Evolutionary conservation across 53 echinoderm and acorn worm genomes (phyloP), one percentile per base, ranked within the genome.

Genomic region (Paracentrotus lividus): DNA sequence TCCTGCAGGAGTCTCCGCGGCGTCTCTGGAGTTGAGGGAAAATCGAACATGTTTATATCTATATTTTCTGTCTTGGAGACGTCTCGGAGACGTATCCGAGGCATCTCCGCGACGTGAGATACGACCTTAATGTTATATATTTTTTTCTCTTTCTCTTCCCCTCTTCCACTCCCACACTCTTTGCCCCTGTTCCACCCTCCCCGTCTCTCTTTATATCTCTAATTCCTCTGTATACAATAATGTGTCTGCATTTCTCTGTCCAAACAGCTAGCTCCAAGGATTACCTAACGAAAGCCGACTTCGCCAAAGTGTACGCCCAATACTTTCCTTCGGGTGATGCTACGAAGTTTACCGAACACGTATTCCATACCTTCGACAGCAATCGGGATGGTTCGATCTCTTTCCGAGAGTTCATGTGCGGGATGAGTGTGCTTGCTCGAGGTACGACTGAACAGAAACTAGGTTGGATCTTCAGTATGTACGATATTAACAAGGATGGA

Each of bases 401-500:
- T 59, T 99, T 99, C 89, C 96, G 99, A 77, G 99, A 99, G 95
- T 97, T 99, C 93, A 97, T 98, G 90, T 97, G 97, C 77, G 97
- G 97, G 21, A 94, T 96, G 88, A 97, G 99, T 66, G 95, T 97
- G 52, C 90, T 96, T 21, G 95, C 96, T 4, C 93, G 99, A 24
- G 99, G 99, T n/a, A 93, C 96, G 55, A 91, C 96, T n/a, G 99
- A 99, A 21, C 94, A 99, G 60, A 97, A 99, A 77, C 93, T 99
- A 16, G 93, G 96, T 33, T 99, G 99, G 99, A 97, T 97, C 87
- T 99, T 99, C 95, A 96, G 94, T 32, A 99, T 99, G 97, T 99
- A 99, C 57, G 99, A 99, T 85, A 93, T 99, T 26, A 97, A 99
- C 92, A 94, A 97, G 43, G 96, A 98, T 72, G 98, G 98, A 26